Conservation (phyloP, 2,888 invertebrate genomes). For the Allolobophora icterica region DNA sequence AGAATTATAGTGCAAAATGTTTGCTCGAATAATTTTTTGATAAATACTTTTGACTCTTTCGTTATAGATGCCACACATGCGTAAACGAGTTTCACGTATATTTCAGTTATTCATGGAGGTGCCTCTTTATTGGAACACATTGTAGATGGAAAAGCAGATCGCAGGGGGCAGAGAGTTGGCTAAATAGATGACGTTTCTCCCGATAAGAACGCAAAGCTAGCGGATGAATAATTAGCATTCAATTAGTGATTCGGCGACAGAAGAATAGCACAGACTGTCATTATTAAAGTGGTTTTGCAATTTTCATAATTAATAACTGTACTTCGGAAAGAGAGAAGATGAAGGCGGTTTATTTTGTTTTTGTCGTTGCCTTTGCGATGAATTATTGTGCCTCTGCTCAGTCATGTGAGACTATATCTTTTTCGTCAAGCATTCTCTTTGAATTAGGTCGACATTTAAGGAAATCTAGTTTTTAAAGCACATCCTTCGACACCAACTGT, state of each 20-base stretch:
- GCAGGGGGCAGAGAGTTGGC: background rate
- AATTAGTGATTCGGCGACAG: background rate
- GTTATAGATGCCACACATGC: background rate
- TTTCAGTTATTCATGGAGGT: background rate
- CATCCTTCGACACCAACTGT: background rate
- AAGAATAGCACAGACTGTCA: background rate
- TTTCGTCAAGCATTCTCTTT: background rate
- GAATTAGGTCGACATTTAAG: background rate
- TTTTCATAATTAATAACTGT: background rate
- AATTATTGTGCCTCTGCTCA: background rate
- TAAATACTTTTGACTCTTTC: background rate
- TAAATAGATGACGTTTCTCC: background rate
- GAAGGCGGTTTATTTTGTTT: background rate
- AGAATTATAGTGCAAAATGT: background rate
- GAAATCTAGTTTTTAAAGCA: background rate
- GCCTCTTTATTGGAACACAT: background rate
- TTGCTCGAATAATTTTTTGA: background rate
- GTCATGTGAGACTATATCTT: background rate
- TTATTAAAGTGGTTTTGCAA: background rate
- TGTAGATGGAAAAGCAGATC: background rate
- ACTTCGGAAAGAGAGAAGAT: background rate
- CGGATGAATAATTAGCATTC: background rate
- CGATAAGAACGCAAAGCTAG: background rate
- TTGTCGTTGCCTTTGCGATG: background rate
- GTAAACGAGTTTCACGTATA: background rate